These are phyloP conservation scores for Netelia inedita DNA, from an alignment of 2,888 invertebrate species.

Conservation along the genomic window DNA sequence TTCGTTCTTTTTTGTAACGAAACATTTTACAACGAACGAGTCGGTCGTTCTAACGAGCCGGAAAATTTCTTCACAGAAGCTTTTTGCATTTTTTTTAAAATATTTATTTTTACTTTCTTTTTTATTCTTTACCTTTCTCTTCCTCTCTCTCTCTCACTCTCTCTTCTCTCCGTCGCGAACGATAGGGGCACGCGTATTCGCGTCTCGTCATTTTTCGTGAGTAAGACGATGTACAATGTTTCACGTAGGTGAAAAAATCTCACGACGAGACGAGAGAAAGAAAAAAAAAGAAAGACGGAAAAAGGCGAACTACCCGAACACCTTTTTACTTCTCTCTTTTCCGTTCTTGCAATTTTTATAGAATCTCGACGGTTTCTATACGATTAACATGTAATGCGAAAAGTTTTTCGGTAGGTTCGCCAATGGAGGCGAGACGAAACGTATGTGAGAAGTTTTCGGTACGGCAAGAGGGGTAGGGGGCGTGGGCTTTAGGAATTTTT, in stretches of 20 bases:
- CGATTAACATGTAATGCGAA: slow-evolving; percentile 44
- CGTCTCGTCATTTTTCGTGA: too few relatives aligned
- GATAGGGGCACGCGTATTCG: too few relatives aligned
- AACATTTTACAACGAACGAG: slow-evolving; percentile 1
- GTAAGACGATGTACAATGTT: too few relatives aligned
- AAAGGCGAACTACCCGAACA: too few relatives aligned
- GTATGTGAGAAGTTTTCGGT: slow-evolving; percentile 28
- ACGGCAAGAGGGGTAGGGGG: too few relatives aligned
- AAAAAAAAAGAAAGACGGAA: too few relatives aligned
- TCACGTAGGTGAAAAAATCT: too few relatives aligned
- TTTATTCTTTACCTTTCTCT: slow-evolving; percentile 1
- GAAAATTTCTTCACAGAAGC: slow-evolving; percentile 36
- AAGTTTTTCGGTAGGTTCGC: slow-evolving; percentile 4
- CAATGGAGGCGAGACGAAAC: neutral
- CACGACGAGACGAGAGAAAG: too few relatives aligned
- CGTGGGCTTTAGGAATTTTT: too few relatives aligned
- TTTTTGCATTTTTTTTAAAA: neutral
- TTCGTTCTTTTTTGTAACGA: slow-evolving; percentile 17
- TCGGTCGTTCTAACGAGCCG: slow-evolving; percentile 46
- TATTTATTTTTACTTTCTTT: neutral
- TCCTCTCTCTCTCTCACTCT: neutral
- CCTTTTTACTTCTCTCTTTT: too few relatives aligned
- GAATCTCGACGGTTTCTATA: too few relatives aligned
- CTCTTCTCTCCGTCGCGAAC: neutral
- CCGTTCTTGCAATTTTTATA: neutral